These are phyloP conservation scores for Premnoplex brunnescens DNA, from an alignment of 2,797 vertebrate species.

Conservation along the genomic window DNA sequence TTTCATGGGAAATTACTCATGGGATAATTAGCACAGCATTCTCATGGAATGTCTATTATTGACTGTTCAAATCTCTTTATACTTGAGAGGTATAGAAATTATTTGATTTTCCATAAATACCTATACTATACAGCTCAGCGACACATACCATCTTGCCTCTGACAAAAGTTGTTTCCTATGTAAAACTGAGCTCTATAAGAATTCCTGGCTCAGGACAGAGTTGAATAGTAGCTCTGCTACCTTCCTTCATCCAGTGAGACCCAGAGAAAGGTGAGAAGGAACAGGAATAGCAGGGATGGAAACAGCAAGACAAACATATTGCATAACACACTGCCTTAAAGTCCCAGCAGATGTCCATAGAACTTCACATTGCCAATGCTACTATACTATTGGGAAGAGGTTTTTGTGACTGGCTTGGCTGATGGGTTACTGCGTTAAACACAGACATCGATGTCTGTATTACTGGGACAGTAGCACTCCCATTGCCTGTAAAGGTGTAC, in stretches of 20 bases:
- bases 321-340: neutral
- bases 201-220: neutral
- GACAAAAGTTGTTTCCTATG: neutral
- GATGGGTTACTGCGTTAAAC: neutral
- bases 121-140: neutral
- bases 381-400: neutral
- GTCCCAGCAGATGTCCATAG: neutral
- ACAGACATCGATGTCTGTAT: neutral
- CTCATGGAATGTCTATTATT: accelerated
- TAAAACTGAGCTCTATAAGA: neutral
- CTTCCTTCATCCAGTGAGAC: neutral
- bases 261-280: neutral
- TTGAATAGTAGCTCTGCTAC: neutral
- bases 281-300: neutral
- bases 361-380: neutral
- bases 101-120: neutral
- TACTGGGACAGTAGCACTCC: neutral
- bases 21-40: neutral
- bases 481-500: neutral
- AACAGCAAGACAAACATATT: neutral
- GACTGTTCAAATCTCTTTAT: neutral
- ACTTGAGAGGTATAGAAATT: neutral
- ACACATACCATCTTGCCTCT: neutral
- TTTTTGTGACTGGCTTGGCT: neutral
- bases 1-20: neutral